These are phyloP conservation scores for Silvanus unidentatus DNA, from an alignment of 2,888 invertebrate species.

Conservation along the genomic window DNA sequence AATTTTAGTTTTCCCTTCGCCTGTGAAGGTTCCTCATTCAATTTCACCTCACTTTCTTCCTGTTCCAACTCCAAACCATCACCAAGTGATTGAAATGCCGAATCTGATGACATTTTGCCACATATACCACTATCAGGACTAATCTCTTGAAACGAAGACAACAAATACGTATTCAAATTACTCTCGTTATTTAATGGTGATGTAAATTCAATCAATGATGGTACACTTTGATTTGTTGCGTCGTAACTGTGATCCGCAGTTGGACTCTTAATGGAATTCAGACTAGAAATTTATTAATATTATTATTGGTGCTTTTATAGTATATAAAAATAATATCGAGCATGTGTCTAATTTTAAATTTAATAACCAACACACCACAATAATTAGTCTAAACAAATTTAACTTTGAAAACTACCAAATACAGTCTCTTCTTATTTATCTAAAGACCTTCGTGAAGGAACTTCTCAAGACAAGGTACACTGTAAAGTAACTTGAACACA, in stretches of 20 bases:
- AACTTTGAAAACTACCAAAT: no score
- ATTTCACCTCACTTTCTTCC: conserved; percentile 31
- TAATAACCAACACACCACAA: no score
- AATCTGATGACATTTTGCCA: conserved; percentile 50
- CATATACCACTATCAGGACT: conserved; percentile 54
- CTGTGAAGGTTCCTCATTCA: neutral
- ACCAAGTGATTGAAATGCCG: conserved; percentile 49
- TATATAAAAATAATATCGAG: no score
- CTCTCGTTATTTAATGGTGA: conserved; percentile 32
- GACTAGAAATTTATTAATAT: conserved; percentile 20
- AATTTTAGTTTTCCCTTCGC: conserved; percentile 14
- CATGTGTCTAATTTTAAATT: no score
- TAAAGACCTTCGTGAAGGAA: no score
- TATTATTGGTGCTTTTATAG: no score
- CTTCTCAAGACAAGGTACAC: no score
- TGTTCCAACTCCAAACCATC: conserved; percentile 42
- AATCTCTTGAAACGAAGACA: conserved; percentile 42
- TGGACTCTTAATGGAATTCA: conserved; percentile 29
- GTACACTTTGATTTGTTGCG: conserved; percentile 28
- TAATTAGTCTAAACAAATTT: no score
- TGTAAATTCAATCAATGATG: conserved; percentile 39
- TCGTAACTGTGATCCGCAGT: neutral
- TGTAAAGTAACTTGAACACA: no score
- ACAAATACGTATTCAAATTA: conserved; percentile 30
- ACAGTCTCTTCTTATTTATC: no score